Evolutionary conservation across 2,113 vertebrate species (phyloP).

Genomic region (Pollimyrus isidori): DNA sequence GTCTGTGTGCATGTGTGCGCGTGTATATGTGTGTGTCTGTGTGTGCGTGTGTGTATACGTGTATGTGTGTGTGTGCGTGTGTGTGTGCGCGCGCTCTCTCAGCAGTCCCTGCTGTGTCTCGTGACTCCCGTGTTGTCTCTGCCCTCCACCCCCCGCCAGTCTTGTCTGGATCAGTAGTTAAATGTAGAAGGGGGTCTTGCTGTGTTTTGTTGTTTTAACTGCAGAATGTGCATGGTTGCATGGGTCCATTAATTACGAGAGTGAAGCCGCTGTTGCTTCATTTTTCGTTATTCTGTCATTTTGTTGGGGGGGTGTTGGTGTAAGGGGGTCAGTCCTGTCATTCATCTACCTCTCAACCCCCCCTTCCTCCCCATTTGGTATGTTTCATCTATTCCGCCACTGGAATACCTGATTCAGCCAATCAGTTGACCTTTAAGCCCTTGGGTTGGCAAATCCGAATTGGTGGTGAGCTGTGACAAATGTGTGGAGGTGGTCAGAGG

Average conservation of each 20-base stretch:
- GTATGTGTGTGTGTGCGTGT: neutral
- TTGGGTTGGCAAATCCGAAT: neutral
- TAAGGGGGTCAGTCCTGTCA: neutral
- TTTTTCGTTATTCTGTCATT: neutral
- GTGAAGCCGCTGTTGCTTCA: neutral
- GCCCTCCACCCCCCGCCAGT: neutral
- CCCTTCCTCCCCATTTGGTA: neutral
- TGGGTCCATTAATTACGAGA: neutral
- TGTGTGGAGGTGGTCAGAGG: neutral
- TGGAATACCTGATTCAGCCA: neutral
- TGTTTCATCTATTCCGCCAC: neutral
- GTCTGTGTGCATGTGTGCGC: slow-evolving; percentile 2
- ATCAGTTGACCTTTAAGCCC: neutral
- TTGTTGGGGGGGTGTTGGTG: neutral
- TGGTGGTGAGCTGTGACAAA: neutral
- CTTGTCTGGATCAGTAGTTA: neutral
- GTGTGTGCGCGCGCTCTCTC: neutral
- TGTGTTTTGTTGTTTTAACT: neutral
- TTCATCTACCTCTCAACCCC: neutral
- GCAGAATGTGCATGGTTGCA: neutral
- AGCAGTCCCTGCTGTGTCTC: neutral
- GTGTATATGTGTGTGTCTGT: neutral
- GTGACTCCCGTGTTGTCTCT: neutral
- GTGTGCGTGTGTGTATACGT: neutral
- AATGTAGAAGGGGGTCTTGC: neutral